Evolutionary conservation across 2,113 vertebrate species (phyloP).

Genomic region (Hylia prasina): DNA sequence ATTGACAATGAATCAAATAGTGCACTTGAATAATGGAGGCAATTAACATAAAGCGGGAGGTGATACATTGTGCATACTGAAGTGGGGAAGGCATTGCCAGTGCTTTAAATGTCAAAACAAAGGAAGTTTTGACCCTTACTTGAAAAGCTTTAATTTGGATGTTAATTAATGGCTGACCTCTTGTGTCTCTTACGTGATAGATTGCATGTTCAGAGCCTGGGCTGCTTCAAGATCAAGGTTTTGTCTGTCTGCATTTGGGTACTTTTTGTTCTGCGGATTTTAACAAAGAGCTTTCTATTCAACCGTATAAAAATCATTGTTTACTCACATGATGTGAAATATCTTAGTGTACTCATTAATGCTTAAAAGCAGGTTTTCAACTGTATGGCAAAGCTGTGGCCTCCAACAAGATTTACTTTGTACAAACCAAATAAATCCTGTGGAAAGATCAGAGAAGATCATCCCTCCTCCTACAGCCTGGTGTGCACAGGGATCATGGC

Average conservation of each 20-base stretch:
- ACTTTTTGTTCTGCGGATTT: not conserved
- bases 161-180: constrained; percentile 70
- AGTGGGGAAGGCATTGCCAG: not conserved
- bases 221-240: not conserved
- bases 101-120: constrained; percentile 76
- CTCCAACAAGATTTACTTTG: not conserved
- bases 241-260: not conserved
- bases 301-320: not conserved
- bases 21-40: constrained; percentile 88
- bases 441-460: not conserved
- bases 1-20: constrained; percentile 90
- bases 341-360: not conserved
- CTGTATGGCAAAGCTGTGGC: not conserved
- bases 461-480: not conserved
- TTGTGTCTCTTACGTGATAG: constrained; percentile 42
- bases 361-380: not conserved
- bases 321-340: not conserved
- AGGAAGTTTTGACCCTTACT: constrained; percentile 64
- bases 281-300: not conserved
- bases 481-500: not conserved
- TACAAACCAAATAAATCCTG: not conserved
- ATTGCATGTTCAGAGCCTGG: constrained; percentile 9
- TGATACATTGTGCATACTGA: constrained; percentile 56
- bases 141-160: constrained; percentile 69
- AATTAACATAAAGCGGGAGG: constrained; percentile 84